phyloP scores from a whole-genome alignment of 2,113 vertebrate species.

The Heptranchias perlo region DNA sequence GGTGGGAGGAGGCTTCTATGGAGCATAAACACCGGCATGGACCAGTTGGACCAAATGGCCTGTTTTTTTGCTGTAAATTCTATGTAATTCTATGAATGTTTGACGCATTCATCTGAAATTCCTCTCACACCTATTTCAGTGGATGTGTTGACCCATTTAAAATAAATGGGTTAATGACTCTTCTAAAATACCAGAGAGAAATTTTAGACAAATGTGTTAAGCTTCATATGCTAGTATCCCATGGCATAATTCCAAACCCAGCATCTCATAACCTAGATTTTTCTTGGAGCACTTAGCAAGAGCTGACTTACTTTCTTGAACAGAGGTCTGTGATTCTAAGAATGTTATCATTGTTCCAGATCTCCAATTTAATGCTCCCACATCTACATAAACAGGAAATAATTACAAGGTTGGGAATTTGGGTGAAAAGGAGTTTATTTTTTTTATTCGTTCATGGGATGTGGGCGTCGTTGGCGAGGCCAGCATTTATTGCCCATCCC shows the following conservation, averaged over 20 bases:
- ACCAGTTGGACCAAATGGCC: too few relatives aligned
- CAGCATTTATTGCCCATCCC: too few relatives aligned
- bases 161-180: not conserved
- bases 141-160: not conserved
- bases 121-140: too few relatives aligned
- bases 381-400: not conserved
- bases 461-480: too few relatives aligned
- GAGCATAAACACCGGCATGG: too few relatives aligned
- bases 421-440: not conserved
- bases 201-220: not conserved
- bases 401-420: not conserved
- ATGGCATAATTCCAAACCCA: not conserved
- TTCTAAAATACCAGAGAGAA: not conserved
- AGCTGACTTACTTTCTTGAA: not conserved
- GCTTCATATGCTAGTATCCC: not conserved
- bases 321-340: not conserved
- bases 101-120: too few relatives aligned
- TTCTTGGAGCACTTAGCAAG: not conserved
- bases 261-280: not conserved
- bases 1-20: too few relatives aligned
- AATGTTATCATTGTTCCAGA: not conserved
- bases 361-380: not conserved
- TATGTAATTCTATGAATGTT: too few relatives aligned
- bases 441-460: too few relatives aligned
- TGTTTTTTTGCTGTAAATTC: too few relatives aligned